These are phyloP conservation scores for Dyspetes luteomarginatus DNA, from an alignment of 2,888 invertebrate genomes.

Conservation along the genomic window DNA sequence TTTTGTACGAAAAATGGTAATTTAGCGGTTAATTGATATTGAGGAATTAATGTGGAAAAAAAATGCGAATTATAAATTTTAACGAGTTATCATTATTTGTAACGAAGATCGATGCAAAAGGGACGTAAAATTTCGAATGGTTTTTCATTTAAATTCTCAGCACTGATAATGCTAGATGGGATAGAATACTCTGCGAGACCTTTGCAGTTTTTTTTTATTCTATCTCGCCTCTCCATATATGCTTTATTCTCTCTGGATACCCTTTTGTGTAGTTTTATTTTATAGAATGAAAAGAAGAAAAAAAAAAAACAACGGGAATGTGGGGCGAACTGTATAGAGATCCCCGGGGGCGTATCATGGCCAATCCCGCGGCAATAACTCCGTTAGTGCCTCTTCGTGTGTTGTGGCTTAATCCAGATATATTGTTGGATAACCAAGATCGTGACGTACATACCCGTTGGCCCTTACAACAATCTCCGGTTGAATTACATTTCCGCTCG, in stretches of 20 bases:
- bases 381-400: constrained; percentile 55
- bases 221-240: too few species aligned
- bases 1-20: too few species aligned
- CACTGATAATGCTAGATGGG: background rate
- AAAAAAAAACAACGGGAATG: background rate
- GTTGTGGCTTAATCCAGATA: constrained; percentile 62
- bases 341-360: constrained; percentile 53
- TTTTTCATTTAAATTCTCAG: too few species aligned
- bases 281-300: background rate
- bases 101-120: too few species aligned
- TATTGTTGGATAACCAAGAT: constrained; percentile 63
- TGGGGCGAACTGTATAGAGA: background rate
- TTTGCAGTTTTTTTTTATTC: constrained; percentile 6
- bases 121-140: too few species aligned
- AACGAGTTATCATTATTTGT: too few species aligned
- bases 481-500: constrained; percentile 60
- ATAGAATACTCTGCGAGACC: background rate
- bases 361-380: constrained; percentile 60
- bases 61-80: too few species aligned
- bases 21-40: too few species aligned
- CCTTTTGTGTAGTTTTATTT: constrained; percentile 32
- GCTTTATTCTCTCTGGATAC: constrained; percentile 2
- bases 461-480: constrained; percentile 50
- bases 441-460: constrained; percentile 59
- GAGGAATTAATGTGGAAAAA: too few species aligned